Evolutionary conservation across 2,888 invertebrate species (phyloP).

Genomic region (Meta bourneti): DNA sequence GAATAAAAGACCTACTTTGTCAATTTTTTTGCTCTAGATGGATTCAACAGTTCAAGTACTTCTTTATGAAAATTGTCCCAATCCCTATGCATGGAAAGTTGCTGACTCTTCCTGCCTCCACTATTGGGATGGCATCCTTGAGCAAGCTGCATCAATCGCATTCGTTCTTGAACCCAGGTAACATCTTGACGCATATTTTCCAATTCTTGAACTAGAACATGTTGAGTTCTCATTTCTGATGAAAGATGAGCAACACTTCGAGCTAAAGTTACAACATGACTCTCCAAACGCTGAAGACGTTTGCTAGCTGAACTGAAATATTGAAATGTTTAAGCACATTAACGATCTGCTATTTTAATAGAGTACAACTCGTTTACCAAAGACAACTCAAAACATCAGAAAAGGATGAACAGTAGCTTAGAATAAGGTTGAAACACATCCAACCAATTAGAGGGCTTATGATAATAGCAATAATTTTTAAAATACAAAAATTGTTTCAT

Average conservation of each 20-base stretch:
- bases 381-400: background rate
- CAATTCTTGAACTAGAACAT: conserved; percentile 88
- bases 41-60: conserved; percentile 87
- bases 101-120: conserved; percentile 68
- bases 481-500: too few species aligned
- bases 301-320: conserved; percentile 85
- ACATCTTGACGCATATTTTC: conserved; percentile 92
- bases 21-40: conserved; percentile 91
- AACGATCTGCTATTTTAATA: background rate
- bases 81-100: conserved; percentile 77
- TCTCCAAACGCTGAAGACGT: conserved; percentile 92
- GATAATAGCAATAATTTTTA: too few species aligned
- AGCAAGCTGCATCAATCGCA: conserved; percentile 75
- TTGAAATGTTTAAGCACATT: background rate
- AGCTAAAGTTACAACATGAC: conserved; percentile 94
- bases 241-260: conserved; percentile 94
- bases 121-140: conserved; percentile 63
- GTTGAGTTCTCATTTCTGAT: conserved; percentile 94
- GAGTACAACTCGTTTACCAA: background rate
- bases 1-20: conserved; percentile 84
- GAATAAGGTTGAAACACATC: too few species aligned
- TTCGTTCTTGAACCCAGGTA: conserved; percentile 85
- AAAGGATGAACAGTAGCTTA: background rate
- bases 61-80: conserved; percentile 81
- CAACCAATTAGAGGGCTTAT: too few species aligned